These are phyloP conservation scores for Patella depressa DNA, from an alignment of 2,888 invertebrate species.

Conservation along the genomic window DNA sequence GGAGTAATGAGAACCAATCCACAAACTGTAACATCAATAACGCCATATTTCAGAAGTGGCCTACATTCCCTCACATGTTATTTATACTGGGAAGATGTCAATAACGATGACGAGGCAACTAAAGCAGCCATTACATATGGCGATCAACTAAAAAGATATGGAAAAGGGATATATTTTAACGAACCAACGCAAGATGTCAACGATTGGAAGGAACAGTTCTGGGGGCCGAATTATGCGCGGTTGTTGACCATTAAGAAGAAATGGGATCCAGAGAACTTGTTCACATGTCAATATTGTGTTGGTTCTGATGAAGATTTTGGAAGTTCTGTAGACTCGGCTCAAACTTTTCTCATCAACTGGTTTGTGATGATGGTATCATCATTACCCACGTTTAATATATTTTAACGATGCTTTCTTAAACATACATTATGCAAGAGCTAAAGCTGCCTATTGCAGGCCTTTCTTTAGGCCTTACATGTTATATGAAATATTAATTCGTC, in stretches of 20 bases:
- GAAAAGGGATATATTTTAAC: conserved; percentile 48
- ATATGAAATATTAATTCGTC: too few species aligned
- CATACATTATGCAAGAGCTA: too few species aligned
- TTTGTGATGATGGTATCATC: too few species aligned
- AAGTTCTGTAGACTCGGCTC: too few species aligned
- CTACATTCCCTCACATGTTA: not conserved
- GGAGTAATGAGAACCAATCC: not conserved
- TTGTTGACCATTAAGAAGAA: conserved; percentile 45
- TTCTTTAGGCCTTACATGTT: too few species aligned
- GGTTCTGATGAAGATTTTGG: conserved; percentile 36
- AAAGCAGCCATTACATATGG: not conserved
- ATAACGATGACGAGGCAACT: not conserved
- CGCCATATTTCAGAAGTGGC: not conserved
- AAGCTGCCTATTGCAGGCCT: too few species aligned
- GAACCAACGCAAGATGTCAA: conserved; percentile 45
- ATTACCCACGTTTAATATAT: too few species aligned
- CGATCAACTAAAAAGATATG: conserved; percentile 26
- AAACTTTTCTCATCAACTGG: too few species aligned
- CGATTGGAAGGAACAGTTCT: conserved; percentile 50
- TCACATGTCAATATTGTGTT: conserved; percentile 53
- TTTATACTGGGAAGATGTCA: not conserved
- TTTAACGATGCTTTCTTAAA: too few species aligned
- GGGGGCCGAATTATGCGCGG: conserved; percentile 48
- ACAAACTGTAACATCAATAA: not conserved
- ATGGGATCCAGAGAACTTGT: conserved; percentile 51